Evolutionary conservation across 2,797 vertebrate species (phyloP).

Genomic region (Champsocephalus gunnari): DNA sequence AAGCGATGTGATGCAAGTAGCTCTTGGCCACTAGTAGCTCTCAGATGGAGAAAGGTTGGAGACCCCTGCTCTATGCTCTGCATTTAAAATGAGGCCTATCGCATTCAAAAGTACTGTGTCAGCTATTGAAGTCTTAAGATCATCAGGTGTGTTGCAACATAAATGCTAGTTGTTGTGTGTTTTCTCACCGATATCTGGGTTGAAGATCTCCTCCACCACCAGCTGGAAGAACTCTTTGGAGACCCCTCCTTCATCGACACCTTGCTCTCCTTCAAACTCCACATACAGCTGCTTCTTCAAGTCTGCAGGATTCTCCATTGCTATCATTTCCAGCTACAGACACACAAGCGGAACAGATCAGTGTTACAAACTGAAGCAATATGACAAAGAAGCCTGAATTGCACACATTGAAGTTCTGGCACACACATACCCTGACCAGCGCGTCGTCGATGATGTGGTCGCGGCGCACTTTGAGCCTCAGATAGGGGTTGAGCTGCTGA

Average conservation of each 20-base stretch:
- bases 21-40: too few species aligned
- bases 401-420: accelerated
- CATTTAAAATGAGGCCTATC: too few species aligned
- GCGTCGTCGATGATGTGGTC: slow-evolving; percentile 99
- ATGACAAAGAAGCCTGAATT: accelerated
- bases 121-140: too few species aligned
- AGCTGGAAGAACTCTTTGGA: slow-evolving; percentile 99
- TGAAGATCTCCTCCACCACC: slow-evolving; percentile 99
- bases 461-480: slow-evolving; percentile 95
- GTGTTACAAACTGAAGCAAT: background rate
- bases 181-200: slow-evolving; percentile 95
- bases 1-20: too few species aligned
- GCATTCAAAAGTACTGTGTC: too few species aligned
- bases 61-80: too few species aligned
- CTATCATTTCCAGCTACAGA: slow-evolving; percentile 97
- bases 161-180: background rate
- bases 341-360: background rate
- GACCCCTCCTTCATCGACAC: slow-evolving; percentile 98
- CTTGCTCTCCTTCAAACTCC: slow-evolving; percentile 99
- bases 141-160: background rate
- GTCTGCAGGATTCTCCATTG: slow-evolving; percentile 99
- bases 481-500: slow-evolving; percentile 97
- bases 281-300: slow-evolving; percentile 99
- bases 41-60: too few species aligned
- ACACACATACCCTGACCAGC: slow-evolving; percentile 93